phyloP scores from a whole-genome alignment of 2,888 invertebrate species.

The Philaethria dido region DNA sequence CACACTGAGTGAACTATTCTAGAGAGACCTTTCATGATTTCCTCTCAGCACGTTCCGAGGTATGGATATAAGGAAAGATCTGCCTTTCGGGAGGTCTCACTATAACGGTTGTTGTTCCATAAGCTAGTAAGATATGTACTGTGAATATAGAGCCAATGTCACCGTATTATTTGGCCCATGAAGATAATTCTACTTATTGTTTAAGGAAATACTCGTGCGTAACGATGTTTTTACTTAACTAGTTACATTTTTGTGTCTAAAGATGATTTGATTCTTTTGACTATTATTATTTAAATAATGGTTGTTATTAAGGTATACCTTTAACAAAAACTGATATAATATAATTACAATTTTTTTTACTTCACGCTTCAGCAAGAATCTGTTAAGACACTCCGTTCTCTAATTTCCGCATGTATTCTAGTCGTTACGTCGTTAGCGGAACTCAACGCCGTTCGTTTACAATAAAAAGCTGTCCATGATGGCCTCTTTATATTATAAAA shows the following conservation, averaged over 20 bases:
- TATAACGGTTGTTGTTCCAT: constrained; percentile 51
- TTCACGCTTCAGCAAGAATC: too few species aligned
- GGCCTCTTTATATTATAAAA: too few species aligned
- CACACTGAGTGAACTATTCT: constrained; percentile 66
- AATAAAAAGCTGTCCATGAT: too few species aligned
- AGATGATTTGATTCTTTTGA: neutral
- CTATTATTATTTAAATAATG: neutral
- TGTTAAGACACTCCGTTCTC: too few species aligned
- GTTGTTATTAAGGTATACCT: neutral
- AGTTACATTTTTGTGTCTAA: constrained; percentile 5
- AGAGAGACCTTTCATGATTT: constrained; percentile 47
- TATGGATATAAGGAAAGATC: constrained; percentile 25
- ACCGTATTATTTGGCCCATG: constrained; percentile 59
- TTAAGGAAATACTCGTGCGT: constrained; percentile 50
- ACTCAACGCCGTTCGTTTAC: too few species aligned
- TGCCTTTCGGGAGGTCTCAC: constrained; percentile 37
- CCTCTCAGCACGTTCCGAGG: constrained; percentile 25
- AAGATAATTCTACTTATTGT: constrained; percentile 61
- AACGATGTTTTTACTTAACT: constrained; percentile 37
- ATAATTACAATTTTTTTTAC: too few species aligned
- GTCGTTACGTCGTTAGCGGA: too few species aligned
- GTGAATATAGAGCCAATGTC: constrained; percentile 79
- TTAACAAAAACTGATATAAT: too few species aligned
- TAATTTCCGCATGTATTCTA: too few species aligned
- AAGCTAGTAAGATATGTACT: constrained; percentile 56